A percentile compares a stretch with the other conserved stretches of the same genome.
Conservation (phyloP, 1,140 invertebrate species). For the Sycophila sp. region DNA sequence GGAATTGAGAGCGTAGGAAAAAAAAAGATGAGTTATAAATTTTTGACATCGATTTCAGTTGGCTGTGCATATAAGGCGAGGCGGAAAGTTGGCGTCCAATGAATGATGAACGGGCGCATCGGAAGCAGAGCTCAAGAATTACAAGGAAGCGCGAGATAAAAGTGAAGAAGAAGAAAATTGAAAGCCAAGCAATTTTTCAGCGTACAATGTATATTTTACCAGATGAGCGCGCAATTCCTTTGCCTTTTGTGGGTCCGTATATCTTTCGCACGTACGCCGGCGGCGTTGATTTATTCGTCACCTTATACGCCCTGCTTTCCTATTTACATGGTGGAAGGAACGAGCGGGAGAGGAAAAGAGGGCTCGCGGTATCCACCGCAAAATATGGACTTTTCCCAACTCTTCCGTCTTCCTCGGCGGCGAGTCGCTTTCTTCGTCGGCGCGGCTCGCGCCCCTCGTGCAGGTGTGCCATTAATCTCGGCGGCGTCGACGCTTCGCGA, state of each 20-base stretch:
- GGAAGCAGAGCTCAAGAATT: too few relatives aligned
- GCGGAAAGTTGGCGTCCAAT: too few relatives aligned
- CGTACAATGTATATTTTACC: constrained; percentile 31
- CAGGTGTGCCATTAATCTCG: constrained; percentile 49
- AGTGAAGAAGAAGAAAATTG: constrained; percentile 7
- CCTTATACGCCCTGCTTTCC: constrained; percentile 40
- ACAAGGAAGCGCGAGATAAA: neutral
- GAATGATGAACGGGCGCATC: too few relatives aligned
- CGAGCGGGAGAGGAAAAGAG: neutral
- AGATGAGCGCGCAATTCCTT: constrained; percentile 33
- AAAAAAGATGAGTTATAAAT: too few relatives aligned
- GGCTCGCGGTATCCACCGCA: constrained; percentile 15
- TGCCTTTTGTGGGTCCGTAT: constrained; percentile 22
- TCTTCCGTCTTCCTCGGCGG: constrained; percentile 25
- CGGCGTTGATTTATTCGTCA: constrained; percentile 46
- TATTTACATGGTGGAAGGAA: constrained; percentile 45
- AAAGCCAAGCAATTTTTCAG: constrained; percentile 34
- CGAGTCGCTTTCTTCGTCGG: neutral
- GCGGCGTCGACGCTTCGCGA: constrained; percentile 38
- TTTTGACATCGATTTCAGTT: too few relatives aligned
- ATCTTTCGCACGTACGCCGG: constrained; percentile 14
- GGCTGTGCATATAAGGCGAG: too few relatives aligned
- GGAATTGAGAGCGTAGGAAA: too few relatives aligned
- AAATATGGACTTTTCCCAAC: constrained; percentile 46
- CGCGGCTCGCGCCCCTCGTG: constrained; percentile 24